A percentile compares a stretch with the other conserved stretches of the same genome.
Conservation (phyloP, 1,140 invertebrate genomes). For the Tenebrio molitor region DNA sequence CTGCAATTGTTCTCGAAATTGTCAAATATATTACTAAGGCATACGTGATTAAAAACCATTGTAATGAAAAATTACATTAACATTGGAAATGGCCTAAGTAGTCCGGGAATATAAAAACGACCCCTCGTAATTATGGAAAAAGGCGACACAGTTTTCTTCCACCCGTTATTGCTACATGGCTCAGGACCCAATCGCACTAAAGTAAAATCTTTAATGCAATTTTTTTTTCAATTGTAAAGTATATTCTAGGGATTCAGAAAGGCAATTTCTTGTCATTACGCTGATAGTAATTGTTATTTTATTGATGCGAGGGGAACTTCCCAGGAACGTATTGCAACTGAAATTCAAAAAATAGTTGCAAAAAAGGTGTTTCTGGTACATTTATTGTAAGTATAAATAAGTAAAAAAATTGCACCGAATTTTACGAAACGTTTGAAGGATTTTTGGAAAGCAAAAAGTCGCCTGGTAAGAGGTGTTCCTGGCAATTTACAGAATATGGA, state of each 20-base stretch:
- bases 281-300: constrained; percentile 79
- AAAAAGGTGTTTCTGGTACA: constrained; percentile 3
- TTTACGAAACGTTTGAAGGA: constrained; percentile 49
- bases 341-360: constrained; percentile 69
- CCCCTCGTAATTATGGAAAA: constrained; percentile 88
- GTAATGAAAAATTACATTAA: no score
- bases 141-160: constrained; percentile 93
- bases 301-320: constrained; percentile 79
- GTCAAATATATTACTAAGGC: no score
- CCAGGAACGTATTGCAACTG: constrained; percentile 78
- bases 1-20: no score
- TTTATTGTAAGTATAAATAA: constrained; percentile 23
- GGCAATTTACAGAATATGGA: constrained; percentile 56
- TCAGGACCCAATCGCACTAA: constrained; percentile 85
- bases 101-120: no score
- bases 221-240: background rate
- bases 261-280: constrained; percentile 89
- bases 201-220: constrained; percentile 68
- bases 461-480: constrained; percentile 56
- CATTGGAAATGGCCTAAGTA: no score
- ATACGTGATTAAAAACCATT: no score
- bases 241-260: constrained; percentile 73
- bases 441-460: constrained; percentile 60
- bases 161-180: constrained; percentile 89
- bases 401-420: background rate